phyloP scores from a whole-genome alignment of 1,140 invertebrate species.

The Procambarus clarkii region DNA sequence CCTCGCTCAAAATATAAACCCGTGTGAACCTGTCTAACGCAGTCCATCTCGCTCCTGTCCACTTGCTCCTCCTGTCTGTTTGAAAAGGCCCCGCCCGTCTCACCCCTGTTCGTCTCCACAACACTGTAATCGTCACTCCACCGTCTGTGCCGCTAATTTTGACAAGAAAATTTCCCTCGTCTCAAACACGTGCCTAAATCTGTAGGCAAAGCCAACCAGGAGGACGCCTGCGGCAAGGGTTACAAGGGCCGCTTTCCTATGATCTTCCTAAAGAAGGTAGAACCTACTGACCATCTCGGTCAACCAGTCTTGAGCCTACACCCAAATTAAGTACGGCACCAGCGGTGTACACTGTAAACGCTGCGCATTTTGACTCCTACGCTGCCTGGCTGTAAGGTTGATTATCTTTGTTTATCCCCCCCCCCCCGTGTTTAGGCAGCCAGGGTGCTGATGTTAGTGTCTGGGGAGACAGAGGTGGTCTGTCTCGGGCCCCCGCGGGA shows the following conservation, averaged over 20 bases:
- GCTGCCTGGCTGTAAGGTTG: not conserved
- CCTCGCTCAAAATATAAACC: too few species aligned
- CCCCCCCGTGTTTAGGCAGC: not conserved
- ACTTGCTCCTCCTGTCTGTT: too few species aligned
- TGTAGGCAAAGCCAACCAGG: not conserved
- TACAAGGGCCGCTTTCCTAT: not conserved
- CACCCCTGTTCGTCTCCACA: not conserved
- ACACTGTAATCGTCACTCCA: not conserved
- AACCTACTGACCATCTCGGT: not conserved
- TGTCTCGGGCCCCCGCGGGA: not conserved
- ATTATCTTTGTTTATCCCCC: not conserved
- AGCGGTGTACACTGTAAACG: not conserved
- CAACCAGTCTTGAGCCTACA: not conserved
- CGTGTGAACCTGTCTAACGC: too few species aligned
- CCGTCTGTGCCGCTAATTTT: not conserved
- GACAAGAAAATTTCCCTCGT: conserved; percentile 14
- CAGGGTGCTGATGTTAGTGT: not conserved
- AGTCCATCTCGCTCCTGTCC: too few species aligned
- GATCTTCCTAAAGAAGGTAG: not conserved
- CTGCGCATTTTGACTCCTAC: not conserved
- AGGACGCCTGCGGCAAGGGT: not conserved
- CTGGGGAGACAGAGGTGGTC: not conserved
- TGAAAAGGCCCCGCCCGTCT: too few species aligned
- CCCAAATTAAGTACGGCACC: conserved; percentile 3
- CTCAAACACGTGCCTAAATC: not conserved